Percentiles rank a stretch among this genome's conserved stretches.
These are phyloP conservation scores for Clarias gariepinus DNA, from an alignment of 2,113 vertebrate species.

Conservation along the genomic window DNA sequence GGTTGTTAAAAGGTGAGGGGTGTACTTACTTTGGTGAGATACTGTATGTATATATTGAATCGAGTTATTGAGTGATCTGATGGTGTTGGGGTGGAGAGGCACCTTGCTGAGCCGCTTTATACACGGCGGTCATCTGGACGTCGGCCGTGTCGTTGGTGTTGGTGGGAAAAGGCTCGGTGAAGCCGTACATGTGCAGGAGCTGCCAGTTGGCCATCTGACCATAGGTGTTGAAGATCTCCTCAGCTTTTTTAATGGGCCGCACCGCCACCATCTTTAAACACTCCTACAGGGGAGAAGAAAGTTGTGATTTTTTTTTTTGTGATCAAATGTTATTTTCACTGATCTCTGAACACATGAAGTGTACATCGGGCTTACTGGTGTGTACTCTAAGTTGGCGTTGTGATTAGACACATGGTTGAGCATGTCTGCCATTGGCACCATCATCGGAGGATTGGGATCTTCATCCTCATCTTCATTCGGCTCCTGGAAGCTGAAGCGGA, in stretches of 20 bases:
- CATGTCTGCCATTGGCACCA: constrained; percentile 96
- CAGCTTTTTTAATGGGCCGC: constrained; percentile 71
- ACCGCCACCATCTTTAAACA: constrained; percentile 85
- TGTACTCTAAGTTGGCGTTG: constrained; percentile 89
- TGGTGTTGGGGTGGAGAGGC: constrained; percentile 24
- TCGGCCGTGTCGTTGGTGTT: constrained; percentile 87
- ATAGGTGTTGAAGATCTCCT: constrained; percentile 94
- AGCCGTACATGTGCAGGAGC: constrained; percentile 96
- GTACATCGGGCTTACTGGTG: constrained; percentile 71
- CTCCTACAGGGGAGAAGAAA: constrained; percentile 68
- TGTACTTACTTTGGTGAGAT: no score
- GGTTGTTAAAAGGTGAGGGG: no score
- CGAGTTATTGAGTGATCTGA: not conserved
- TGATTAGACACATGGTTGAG: constrained; percentile 88
- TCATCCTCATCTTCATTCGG: constrained; percentile 76
- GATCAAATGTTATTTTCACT: no score
- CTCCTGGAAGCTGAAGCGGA: constrained; percentile 86
- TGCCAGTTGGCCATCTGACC: constrained; percentile 97
- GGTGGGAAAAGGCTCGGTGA: constrained; percentile 78
- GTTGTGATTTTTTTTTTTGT: no score
- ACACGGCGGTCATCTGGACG: constrained; percentile 80
- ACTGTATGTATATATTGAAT: no score
- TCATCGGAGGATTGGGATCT: constrained; percentile 83
- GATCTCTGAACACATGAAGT: no score
- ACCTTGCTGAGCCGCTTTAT: constrained; percentile 78